Evolutionary conservation across 2,888 invertebrate genomes (phyloP), one percentile per base, ranked within the genome.

Genomic region (Macrophya annulata): DNA sequence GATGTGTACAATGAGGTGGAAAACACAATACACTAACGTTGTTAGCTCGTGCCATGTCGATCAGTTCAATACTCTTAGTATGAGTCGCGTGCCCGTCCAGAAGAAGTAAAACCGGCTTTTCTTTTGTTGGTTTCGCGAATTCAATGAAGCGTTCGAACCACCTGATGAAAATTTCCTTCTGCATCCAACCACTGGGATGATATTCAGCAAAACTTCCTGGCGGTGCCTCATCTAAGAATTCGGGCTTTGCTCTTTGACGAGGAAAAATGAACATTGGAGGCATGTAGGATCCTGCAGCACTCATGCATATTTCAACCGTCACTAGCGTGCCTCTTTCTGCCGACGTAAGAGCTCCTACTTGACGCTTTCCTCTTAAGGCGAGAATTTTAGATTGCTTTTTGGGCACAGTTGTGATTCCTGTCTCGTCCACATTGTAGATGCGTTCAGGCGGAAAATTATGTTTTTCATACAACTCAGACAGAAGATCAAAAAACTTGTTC

Each of bases 1-100:
- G 40, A 84, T 90, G 90, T 0, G 89, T 89, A 81, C 88, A 89
- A 85, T 91, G 91, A 25, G 88, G 90, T 40, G 89, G 89, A n/a
- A 89, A 86, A 84, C 87, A 88, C 31, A 90, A 81, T 76, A 89
- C 43, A 62, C 86, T 21, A 4, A 87, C 88, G 12, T 84, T 74
- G 43, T 86, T 87, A 51, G 85, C 85, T 81, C 85, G 72, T n/a
- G 87, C 87, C n/a, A 79, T 37, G 31, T 88, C 86, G 40, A 87
- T 85, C 21, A 87, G 48, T 72, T 82, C 84, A 17, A 87, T 72
- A 81, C 84, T 88, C 83, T 88, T 88, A 1, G 31, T 31, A 31
- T 31, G 31, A 31, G 31, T 31, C 31, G 31, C 31, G 3, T 31
- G 31, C 1, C 87, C 88, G 84, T 88, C 88, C 12, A 88, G 85